phyloP scores from a whole-genome alignment of 2,113 vertebrate genomes.

The Carettochelys insculpta region DNA sequence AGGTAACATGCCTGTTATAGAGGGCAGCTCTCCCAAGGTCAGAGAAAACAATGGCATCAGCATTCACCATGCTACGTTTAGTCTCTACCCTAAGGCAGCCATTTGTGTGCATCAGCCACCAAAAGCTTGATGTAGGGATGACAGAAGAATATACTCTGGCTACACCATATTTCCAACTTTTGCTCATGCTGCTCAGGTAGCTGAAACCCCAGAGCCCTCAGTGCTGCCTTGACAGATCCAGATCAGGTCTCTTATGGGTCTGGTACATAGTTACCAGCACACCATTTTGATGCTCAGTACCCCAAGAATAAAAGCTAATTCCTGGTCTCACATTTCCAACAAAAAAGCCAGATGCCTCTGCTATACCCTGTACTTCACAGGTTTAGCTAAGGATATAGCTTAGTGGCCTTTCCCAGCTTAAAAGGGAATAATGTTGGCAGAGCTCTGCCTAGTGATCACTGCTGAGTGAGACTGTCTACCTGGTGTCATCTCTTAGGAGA shows the following conservation, averaged over 20 bases:
- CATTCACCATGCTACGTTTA: neutral
- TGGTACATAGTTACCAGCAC: neutral
- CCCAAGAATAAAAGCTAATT: neutral
- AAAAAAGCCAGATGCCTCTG: neutral
- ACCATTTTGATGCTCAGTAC: neutral
- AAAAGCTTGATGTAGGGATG: neutral
- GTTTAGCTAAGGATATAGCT: neutral
- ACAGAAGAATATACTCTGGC: neutral
- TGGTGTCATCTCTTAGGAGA: neutral
- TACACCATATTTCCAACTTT: neutral
- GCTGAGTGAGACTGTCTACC: neutral
- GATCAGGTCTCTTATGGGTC: neutral
- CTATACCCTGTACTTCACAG: neutral
- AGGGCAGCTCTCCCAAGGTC: neutral
- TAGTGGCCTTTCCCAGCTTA: neutral
- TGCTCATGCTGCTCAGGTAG: neutral
- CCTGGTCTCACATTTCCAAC: neutral
- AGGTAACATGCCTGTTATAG: conserved; percentile 25
- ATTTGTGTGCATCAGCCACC: neutral
- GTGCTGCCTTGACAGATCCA: neutral
- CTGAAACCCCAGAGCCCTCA: neutral
- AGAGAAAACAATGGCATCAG: neutral
- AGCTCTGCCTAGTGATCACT: neutral
- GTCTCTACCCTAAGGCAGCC: neutral
- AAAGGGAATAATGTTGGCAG: neutral